A percentile compares a stretch with the other conserved stretches of the same genome.
Evolutionary conservation across 2,113 vertebrate species (phyloP).

Genomic region (Rhineura floridana): DNA sequence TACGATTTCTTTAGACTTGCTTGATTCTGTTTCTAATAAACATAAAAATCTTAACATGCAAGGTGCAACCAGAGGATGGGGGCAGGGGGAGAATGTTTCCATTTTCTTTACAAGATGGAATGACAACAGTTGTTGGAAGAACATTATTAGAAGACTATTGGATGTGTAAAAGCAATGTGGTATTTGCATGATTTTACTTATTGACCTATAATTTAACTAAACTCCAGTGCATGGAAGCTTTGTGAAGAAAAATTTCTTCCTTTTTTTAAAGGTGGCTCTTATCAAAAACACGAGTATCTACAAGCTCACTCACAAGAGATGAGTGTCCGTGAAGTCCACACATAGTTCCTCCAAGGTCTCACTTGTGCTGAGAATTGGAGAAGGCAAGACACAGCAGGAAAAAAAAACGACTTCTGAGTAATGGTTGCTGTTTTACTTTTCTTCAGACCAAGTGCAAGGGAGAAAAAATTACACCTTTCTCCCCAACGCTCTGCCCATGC

Average conservation of each 20-base stretch:
- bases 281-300: background rate
- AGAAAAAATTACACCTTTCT: background rate
- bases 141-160: slow-evolving; percentile 16
- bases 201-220: background rate
- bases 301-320: background rate
- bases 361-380: background rate
- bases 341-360: background rate
- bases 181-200: background rate
- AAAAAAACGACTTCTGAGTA: background rate
- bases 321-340: background rate
- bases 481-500: background rate
- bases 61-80: background rate
- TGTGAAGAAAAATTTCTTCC: background rate
- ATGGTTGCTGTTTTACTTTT: too few relatives aligned
- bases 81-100: background rate
- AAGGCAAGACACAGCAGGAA: background rate
- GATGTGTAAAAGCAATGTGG: background rate
- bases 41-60: background rate
- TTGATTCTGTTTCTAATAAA: background rate
- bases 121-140: background rate
- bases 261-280: background rate
- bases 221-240: background rate
- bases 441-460: background rate
- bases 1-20: background rate
- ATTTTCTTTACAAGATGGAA: slow-evolving; percentile 32